phyloP scores from a whole-genome alignment of 2,888 invertebrate genomes.

The Hyles lineata region DNA sequence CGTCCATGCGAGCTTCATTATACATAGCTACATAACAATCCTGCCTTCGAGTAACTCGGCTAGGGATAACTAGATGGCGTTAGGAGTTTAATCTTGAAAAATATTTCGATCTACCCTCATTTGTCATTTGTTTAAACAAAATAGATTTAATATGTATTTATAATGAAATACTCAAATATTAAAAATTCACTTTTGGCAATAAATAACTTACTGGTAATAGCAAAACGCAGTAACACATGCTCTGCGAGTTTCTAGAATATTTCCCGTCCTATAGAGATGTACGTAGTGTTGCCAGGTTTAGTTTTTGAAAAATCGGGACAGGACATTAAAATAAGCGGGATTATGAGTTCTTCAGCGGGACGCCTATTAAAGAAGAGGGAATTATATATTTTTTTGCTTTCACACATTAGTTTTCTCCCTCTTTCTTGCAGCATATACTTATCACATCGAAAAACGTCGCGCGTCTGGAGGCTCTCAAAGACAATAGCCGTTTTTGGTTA shows the following conservation, averaged over 20 bases:
- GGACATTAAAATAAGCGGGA: no score
- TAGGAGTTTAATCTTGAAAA: background rate
- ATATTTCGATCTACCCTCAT: background rate
- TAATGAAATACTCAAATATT: no score
- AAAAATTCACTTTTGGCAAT: background rate
- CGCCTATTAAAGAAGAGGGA: no score
- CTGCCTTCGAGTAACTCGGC: background rate
- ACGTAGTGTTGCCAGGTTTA: no score
- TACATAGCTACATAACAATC: background rate
- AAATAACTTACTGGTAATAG: background rate
- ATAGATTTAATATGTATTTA: background rate
- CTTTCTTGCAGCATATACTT: no score
- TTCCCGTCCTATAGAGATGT: constrained; percentile 2
- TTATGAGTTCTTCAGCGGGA: no score
- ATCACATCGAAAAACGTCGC: no score
- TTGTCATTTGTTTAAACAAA: background rate
- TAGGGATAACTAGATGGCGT: constrained; percentile 5
- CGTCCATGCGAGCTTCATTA: background rate
- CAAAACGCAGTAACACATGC: background rate
- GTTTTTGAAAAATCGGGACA: no score
- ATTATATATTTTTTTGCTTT: no score
- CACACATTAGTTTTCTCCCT: no score
- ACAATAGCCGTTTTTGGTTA: no score
- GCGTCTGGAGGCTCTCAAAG: no score
- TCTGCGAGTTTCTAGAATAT: background rate